A percentile compares a stretch with the other conserved stretches of the same genome.
These are phyloP conservation scores for Centropus unirufus DNA, from an alignment of 2,113 vertebrate genomes.

Conservation along the genomic window DNA sequence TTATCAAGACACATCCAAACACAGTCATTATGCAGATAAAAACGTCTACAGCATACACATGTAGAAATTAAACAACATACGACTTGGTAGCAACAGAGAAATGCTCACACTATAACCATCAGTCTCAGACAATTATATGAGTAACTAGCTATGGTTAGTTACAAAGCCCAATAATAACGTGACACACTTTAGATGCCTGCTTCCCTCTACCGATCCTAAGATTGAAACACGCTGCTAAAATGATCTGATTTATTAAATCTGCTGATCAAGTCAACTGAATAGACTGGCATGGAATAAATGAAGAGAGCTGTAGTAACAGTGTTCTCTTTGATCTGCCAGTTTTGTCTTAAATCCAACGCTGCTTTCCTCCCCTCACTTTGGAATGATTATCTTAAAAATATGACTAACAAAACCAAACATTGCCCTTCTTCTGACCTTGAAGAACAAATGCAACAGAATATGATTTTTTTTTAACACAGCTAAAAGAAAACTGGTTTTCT, in stretches of 20 bases:
- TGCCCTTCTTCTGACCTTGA: neutral
- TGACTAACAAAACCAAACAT: neutral
- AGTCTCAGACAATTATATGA: neutral
- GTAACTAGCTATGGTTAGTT: neutral
- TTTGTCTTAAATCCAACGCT: neutral
- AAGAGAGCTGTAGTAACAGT: neutral
- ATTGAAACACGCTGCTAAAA: neutral
- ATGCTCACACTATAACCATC: neutral
- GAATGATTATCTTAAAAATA: neutral
- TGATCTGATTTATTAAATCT: neutral
- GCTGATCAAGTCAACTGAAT: neutral
- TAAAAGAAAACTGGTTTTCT: constrained; percentile 37
- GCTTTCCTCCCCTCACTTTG: neutral
- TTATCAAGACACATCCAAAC: neutral
- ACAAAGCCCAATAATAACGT: neutral
- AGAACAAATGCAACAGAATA: constrained; percentile 16
- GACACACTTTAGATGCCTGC: neutral
- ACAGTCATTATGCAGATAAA: neutral
- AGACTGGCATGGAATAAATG: neutral
- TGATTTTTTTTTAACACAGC: neutral
- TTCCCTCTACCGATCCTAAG: neutral
- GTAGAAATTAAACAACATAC: neutral
- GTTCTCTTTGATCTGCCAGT: neutral
- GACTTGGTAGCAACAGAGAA: neutral
- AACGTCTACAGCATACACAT: neutral